Evolutionary conservation across 2,888 invertebrate genomes (phyloP).

Genomic region (Entomobrya multifasciata): DNA sequence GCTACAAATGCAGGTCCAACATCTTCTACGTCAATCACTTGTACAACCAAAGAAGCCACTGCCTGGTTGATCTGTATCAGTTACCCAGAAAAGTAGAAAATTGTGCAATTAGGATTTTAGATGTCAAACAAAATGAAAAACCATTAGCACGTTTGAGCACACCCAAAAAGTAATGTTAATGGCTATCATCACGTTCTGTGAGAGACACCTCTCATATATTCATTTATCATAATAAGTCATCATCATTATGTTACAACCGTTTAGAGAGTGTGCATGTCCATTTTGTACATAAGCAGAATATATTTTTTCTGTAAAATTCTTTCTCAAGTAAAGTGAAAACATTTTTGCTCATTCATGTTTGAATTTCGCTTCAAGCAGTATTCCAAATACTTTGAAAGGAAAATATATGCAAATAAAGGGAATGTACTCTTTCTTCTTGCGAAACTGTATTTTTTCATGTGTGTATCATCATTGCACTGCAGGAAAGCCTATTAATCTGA

Average conservation of each 20-base stretch:
- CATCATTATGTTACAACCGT: constrained; percentile 20
- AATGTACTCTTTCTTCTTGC: not conserved
- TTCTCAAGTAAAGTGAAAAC: not conserved
- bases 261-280: not conserved
- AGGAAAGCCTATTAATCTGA: constrained; percentile 11
- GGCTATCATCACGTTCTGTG: constrained; percentile 29
- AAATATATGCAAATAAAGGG: no score
- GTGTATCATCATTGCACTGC: constrained; percentile 52
- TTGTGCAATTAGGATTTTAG: not conserved
- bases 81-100: constrained; percentile 32
- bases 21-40: constrained; percentile 91
- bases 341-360: not conserved
- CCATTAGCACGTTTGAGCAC: constrained; percentile 39
- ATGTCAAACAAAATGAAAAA: constrained; percentile 4
- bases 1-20: constrained; percentile 89
- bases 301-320: not conserved
- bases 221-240: constrained; percentile 32
- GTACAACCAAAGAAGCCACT: constrained; percentile 92
- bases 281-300: not conserved
- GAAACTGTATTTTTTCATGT: not conserved
- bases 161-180: constrained; percentile 42
- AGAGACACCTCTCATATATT: constrained; percentile 25
- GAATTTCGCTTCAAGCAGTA: no score
- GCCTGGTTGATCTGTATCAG: constrained; percentile 88
- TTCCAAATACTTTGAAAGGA: no score